These are phyloP conservation scores for Telenomus remus DNA, from an alignment of 1,140 invertebrate genomes.

Conservation along the genomic window DNA sequence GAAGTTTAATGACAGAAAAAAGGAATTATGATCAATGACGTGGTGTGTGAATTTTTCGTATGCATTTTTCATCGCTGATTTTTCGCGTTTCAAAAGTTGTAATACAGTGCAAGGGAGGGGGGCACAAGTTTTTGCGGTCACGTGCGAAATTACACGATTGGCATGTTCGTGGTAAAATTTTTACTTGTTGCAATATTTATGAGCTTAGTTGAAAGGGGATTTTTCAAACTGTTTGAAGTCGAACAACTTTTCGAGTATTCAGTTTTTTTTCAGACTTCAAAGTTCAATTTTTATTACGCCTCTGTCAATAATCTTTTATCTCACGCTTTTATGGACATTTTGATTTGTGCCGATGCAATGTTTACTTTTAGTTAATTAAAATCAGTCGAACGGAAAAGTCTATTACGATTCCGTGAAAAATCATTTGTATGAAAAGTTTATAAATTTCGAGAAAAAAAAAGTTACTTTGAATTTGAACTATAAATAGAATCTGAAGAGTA, in stretches of 20 bases:
- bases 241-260: no score
- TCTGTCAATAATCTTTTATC: constrained; percentile 10
- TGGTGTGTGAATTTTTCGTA: constrained; percentile 28
- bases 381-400: background rate
- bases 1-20: constrained; percentile 42
- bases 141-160: no score
- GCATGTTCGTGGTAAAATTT: no score
- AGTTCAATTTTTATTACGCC: background rate
- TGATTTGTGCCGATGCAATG: constrained; percentile 21
- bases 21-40: constrained; percentile 23
- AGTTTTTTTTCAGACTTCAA: no score
- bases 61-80: background rate
- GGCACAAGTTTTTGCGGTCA: no score
- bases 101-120: no score
- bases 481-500: constrained; percentile 11
- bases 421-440: background rate
- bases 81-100: background rate
- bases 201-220: no score
- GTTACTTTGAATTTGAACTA: background rate
- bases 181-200: no score
- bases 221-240: no score
- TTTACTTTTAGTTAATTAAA: constrained; percentile 38
- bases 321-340: constrained; percentile 6
- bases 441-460: no score
- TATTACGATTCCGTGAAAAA: constrained; percentile 10